A percentile compares a stretch with the other conserved stretches of the same genome.
phyloP scores from a whole-genome alignment of 2,888 invertebrate genomes.

The Mimas tiliae region DNA sequence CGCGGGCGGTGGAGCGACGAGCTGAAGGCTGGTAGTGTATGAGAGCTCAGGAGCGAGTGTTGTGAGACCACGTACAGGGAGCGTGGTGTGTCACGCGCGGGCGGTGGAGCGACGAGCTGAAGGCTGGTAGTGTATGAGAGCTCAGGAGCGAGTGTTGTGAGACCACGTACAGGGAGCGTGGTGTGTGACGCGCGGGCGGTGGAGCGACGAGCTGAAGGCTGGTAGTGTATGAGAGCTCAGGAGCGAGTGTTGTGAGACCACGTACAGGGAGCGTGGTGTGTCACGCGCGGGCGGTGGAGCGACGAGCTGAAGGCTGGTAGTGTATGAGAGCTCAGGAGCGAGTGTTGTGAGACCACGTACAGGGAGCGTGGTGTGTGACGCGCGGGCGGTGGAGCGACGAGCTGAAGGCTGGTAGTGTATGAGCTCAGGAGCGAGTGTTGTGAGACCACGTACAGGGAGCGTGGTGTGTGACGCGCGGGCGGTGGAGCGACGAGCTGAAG shows the following conservation, averaged over 20 bases:
- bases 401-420: slow-evolving; percentile 7
- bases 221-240: slow-evolving; percentile 1
- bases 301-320: slow-evolving; percentile 1
- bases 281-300: background rate
- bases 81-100: slow-evolving; percentile 6
- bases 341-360: slow-evolving; percentile 1
- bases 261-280: background rate
- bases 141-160: background rate
- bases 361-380: background rate
- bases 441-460: background rate
- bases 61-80: slow-evolving; percentile 2
- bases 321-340: background rate
- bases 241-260: background rate
- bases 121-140: slow-evolving; percentile 5
- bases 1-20: slow-evolving; percentile 5
- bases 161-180: background rate
- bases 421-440: background rate
- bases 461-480: background rate
- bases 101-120: background rate
- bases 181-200: slow-evolving; percentile 12
- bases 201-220: slow-evolving; percentile 3
- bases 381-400: slow-evolving; percentile 11
- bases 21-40: slow-evolving; percentile 5
- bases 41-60: slow-evolving; percentile 6
- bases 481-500: background rate